A percentile compares a stretch with the other conserved stretches of the same genome.
These are phyloP conservation scores for Dendrolimus punctatus DNA, from an alignment of 1,140 invertebrate species.

Conservation along the genomic window DNA sequence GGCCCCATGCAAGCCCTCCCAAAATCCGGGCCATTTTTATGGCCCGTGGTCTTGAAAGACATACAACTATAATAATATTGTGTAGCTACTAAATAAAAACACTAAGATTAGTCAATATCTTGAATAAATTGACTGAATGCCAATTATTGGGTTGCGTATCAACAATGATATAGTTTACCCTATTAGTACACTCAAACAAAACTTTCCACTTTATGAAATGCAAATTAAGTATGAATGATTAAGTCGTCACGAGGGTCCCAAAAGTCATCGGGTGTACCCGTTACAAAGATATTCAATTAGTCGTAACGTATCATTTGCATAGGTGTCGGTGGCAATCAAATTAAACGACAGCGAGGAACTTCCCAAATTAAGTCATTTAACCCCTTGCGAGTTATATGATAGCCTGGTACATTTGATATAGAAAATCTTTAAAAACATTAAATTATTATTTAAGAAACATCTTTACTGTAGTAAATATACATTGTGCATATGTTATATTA, in stretches of 20 bases:
- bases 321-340: conserved; percentile 63
- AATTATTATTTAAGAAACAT: too few species aligned
- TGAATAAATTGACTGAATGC: too few species aligned
- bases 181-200: neutral
- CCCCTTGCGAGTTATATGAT: conserved; percentile 37
- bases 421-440: neutral
- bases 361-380: conserved; percentile 29
- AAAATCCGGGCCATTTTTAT: too few species aligned
- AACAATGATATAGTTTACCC: too few species aligned
- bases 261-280: conserved; percentile 43
- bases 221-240: conserved; percentile 8
- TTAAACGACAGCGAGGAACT: conserved; percentile 51
- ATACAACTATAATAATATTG: too few species aligned
- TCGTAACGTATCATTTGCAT: conserved; percentile 61
- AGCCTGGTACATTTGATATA: conserved; percentile 7
- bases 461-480: too few species aligned
- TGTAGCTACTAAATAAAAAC: too few species aligned
- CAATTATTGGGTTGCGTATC: too few species aligned
- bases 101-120: too few species aligned
- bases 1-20: too few species aligned
- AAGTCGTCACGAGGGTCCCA: conserved; percentile 17
- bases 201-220: conserved; percentile 2
- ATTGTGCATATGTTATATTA: neutral
- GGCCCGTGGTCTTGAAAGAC: too few species aligned
- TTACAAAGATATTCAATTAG: conserved; percentile 67